A percentile compares a stretch with the other conserved stretches of the same genome.
Conservation (phyloP, 2,113 vertebrate species). For the Misgurnus mizolepis region DNA sequence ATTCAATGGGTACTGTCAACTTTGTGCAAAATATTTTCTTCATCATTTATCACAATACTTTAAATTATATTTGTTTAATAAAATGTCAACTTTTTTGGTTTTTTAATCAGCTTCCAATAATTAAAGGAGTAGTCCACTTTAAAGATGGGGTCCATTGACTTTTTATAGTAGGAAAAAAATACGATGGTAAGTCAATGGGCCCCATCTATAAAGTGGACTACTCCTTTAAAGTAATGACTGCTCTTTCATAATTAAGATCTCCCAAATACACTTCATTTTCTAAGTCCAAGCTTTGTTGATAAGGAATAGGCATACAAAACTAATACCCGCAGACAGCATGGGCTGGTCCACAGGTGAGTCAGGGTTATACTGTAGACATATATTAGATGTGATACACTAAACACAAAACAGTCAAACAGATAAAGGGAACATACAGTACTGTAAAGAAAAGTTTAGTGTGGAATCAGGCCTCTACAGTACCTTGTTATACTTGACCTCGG, state of each 20-base stretch:
- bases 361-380: neutral
- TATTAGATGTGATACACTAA: neutral
- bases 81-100: constrained; percentile 2
- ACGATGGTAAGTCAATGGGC: no score
- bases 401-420: neutral
- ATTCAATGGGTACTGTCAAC: no score
- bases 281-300: constrained; percentile 16
- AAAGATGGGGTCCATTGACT: no score
- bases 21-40: no score
- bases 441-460: constrained; percentile 1
- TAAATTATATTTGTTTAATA: neutral
- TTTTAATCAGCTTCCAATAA: constrained; percentile 32
- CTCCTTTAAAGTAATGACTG: constrained; percentile 9
- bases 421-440: neutral
- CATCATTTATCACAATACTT: no score
- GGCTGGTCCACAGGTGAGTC: constrained; percentile 18
- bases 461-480: neutral
- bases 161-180: no score
- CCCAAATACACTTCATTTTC: constrained; percentile 28
- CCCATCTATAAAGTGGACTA: no score
- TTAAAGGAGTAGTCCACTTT: no score
- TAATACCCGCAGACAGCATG: neutral
- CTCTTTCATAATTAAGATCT: constrained; percentile 23
- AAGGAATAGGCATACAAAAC: constrained; percentile 34
- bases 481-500: constrained; percentile 16